Evolutionary conservation across 2,888 invertebrate species (phyloP).

Genomic region (Megamerina dolium): DNA sequence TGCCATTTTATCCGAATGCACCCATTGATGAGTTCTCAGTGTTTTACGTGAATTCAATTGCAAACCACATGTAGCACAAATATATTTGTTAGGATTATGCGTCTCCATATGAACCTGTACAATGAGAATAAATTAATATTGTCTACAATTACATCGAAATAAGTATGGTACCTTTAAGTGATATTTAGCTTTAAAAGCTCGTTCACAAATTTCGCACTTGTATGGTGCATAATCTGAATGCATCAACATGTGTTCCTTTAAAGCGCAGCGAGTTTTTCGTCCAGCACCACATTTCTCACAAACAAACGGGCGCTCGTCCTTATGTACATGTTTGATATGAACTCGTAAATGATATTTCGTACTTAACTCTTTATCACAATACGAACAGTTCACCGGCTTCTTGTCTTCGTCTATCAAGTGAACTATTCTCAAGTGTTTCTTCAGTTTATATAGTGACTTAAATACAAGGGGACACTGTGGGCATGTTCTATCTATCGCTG

Average conservation of each 20-base stretch:
- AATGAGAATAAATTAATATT: too few relatives aligned
- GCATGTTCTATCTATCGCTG: too few relatives aligned
- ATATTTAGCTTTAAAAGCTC: background rate
- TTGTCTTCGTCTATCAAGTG: too few relatives aligned
- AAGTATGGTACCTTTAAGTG: too few relatives aligned
- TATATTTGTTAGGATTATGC: conserved; percentile 42
- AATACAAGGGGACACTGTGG: too few relatives aligned
- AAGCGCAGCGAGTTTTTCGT: too few relatives aligned
- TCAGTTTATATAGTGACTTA: too few relatives aligned
- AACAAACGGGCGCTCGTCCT: background rate
- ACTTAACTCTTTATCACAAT: too few relatives aligned
- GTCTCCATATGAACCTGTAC: conserved; percentile 42
- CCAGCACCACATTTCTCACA: background rate
- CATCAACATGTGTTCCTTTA: background rate
- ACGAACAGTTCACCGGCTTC: background rate
- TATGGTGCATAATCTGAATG: background rate
- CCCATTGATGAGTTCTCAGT: conserved; percentile 38
- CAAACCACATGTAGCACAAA: conserved; percentile 41
- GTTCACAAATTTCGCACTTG: background rate
- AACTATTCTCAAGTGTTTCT: too few relatives aligned
- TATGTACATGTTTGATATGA: too few relatives aligned
- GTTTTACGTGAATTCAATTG: conserved; percentile 41
- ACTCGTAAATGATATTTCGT: too few relatives aligned
- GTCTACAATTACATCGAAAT: too few relatives aligned
- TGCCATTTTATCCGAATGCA: conserved; percentile 44